Conservation (phyloP, 92 coral and sea anemone species). For the Zoanthus sansibaricus region DNA sequence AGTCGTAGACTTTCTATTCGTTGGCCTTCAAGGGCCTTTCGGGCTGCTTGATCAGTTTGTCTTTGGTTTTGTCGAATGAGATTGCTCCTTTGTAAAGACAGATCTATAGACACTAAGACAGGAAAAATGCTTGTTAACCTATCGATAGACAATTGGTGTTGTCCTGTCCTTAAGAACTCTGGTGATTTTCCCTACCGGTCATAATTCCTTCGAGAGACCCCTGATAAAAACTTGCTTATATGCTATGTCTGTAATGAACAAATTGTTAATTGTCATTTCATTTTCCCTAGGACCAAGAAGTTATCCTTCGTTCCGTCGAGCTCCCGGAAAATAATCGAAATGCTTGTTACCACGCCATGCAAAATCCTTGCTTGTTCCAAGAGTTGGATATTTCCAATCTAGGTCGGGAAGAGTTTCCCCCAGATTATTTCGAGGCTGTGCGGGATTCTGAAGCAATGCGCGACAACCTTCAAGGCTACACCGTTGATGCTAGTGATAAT, state of each 20-base stretch:
- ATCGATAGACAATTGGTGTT: too few relatives aligned
- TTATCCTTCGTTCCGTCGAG: neutral
- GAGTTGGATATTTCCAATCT: neutral
- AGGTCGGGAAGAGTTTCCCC: neutral
- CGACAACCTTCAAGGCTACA: neutral
- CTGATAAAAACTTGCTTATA: too few relatives aligned
- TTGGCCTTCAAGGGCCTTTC: conserved; percentile 24
- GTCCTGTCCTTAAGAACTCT: too few relatives aligned
- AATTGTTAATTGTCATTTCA: too few relatives aligned
- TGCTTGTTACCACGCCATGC: neutral
- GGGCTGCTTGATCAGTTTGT: conserved; percentile 61
- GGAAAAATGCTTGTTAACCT: too few relatives aligned
- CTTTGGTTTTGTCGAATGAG: conserved; percentile 60
- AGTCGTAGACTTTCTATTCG: conserved; percentile 60
- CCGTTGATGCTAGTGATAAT: neutral
- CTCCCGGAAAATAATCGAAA: neutral
- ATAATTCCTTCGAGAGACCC: too few relatives aligned
- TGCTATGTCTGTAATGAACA: too few relatives aligned
- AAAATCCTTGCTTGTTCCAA: neutral
- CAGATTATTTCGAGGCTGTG: conserved; percentile 1
- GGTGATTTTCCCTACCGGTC: too few relatives aligned
- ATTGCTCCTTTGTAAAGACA: conserved; percentile 59
- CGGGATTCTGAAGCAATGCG: neutral
- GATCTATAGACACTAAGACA: too few relatives aligned
- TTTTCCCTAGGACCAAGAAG: neutral